Percentiles rank a stretch among this genome's conserved stretches.
phyloP scores from a whole-genome alignment of 2,113 vertebrate genomes.

The Dipodomys merriami region DNA sequence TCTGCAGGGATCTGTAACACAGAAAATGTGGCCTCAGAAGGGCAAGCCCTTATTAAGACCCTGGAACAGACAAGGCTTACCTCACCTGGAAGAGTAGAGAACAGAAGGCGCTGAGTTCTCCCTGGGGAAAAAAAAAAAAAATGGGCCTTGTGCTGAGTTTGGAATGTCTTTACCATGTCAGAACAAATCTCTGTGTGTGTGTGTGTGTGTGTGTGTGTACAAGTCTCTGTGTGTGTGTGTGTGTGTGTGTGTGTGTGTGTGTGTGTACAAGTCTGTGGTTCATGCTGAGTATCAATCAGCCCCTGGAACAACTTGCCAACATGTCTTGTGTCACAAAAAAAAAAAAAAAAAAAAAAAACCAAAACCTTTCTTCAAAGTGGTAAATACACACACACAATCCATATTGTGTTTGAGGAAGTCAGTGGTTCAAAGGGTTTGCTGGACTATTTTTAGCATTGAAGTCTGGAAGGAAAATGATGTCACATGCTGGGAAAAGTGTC shows the following conservation, averaged over 20 bases:
- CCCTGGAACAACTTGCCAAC: slow-evolving; percentile 3
- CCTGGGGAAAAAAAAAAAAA: not conserved
- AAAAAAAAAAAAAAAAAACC: not conserved
- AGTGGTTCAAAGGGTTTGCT: slow-evolving; percentile 50
- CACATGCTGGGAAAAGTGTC: not conserved
- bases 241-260: not conserved
- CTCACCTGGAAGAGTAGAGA: not conserved
- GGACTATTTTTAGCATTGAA: slow-evolving; percentile 43
- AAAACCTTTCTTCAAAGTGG: slow-evolving; percentile 15
- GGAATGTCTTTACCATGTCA: not conserved
- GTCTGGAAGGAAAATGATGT: slow-evolving; percentile 65
- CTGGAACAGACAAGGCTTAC: not conserved
- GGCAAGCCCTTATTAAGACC: not conserved
- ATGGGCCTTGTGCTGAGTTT: not conserved
- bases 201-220: not conserved
- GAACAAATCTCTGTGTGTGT: too few relatives aligned
- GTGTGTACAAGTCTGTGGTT: not conserved
- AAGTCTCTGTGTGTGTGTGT: not conserved
- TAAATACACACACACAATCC: slow-evolving; percentile 42
- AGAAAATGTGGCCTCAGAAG: not conserved
- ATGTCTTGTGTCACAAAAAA: not conserved
- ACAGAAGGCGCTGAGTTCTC: not conserved
- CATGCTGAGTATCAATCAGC: not conserved
- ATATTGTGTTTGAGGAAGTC: slow-evolving; percentile 42
- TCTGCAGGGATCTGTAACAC: not conserved